Evolutionary conservation across 1,140 invertebrate genomes (phyloP), one percentile per base, ranked within the genome.

Genomic region (Macrocentrus cingulum): DNA sequence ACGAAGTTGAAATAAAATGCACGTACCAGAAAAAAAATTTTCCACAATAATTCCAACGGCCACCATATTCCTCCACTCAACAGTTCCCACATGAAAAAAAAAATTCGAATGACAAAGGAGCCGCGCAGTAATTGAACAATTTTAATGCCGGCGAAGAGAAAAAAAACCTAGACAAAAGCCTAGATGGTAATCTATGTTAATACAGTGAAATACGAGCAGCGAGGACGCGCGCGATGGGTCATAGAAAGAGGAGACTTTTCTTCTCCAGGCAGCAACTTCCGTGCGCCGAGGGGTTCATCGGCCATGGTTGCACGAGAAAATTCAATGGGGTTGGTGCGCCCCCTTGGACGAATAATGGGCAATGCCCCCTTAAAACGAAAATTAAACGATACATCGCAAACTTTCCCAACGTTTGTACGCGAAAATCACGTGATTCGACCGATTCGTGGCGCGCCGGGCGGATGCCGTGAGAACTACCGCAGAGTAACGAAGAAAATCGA

Each of bases 341-440:
- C 55, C 55, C 29, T 56, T 49, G 54, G 9, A 50, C 15, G n/a
- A 25, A 51, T 16, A 41, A 45, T n/a, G 55, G 55, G 46, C 13
- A 23, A 50, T 34, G 19, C 34, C 15, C 9, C 36, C 46, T 25
- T 22, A 20, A 13, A 55, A 20, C 15, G 44, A 50, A 57, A 50
- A 9, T 18, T 25, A 22, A 57, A 57, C 46, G 55, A n/a, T n/a
- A 37, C 20, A 50, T 50, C 20, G 7, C 45, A 22, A 50, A 42
- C 55, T 57, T 57, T 56, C 42, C 55, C 55, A 41, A 50, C 44
- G 25, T 15, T n/a, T n/a, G n/a, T n/a, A n/a, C n/a, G n/a, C n/a
- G n/a, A n/a, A n/a, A n/a, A n/a, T n/a, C n/a, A n/a, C n/a, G n/a
- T n/a, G n/a, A n/a, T n/a, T n/a, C n/a, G n/a, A n/a, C n/a, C n/a